Evolutionary conservation across 2,113 vertebrate species (phyloP).

Genomic region (Cairina moschata): DNA sequence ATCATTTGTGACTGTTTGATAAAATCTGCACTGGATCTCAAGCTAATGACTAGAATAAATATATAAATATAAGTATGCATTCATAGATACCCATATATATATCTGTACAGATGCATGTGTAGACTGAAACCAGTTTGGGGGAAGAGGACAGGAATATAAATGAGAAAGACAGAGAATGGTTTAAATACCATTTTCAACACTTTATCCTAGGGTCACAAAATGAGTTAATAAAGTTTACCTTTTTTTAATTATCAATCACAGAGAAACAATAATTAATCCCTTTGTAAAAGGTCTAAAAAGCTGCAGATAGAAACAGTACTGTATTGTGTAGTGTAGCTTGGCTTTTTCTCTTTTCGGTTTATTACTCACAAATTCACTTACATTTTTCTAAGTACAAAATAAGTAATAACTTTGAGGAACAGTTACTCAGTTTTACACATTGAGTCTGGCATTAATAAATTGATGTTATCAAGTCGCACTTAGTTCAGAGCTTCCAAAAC

Average conservation of each 20-base stretch:
- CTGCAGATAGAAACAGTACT: neutral
- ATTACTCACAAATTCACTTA: neutral
- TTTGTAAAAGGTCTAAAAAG: neutral
- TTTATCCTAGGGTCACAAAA: neutral
- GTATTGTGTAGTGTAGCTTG: neutral
- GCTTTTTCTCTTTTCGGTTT: neutral
- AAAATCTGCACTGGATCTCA: neutral
- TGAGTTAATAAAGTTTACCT: neutral
- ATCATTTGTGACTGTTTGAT: neutral
- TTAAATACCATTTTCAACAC: neutral
- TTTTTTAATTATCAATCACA: neutral
- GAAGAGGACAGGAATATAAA: neutral
- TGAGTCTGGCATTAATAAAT: neutral
- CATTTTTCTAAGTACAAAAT: neutral
- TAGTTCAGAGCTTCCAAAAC: neutral
- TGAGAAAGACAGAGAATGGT: rapidly evolving
- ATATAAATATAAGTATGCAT: neutral
- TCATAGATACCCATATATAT: neutral
- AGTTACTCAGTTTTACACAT: neutral
- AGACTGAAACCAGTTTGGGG: neutral
- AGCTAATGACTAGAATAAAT: neutral
- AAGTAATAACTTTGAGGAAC: neutral
- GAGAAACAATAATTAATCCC: neutral
- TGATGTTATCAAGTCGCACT: neutral
- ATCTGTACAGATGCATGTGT: neutral